A percentile compares a stretch with the other conserved stretches of the same genome.
Conservation (phyloP, 1,140 invertebrate species). For the Drosophila asahinai region DNA sequence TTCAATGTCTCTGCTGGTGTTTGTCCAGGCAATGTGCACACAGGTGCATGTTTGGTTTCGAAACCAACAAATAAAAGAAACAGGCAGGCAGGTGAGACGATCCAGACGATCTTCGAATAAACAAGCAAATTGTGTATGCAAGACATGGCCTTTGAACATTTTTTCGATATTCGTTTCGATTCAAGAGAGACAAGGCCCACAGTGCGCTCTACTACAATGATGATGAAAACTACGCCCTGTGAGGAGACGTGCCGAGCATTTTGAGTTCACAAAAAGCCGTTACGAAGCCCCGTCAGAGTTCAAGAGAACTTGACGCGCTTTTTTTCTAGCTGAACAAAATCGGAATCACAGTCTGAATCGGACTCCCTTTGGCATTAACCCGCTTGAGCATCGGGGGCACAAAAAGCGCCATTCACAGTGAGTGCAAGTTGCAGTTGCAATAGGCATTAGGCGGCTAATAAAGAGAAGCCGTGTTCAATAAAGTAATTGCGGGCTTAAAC, state of each 20-base stretch:
- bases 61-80: constrained; percentile 38
- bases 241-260: constrained; percentile 52
- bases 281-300: constrained; percentile 40
- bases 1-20: constrained; percentile 13
- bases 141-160: constrained; percentile 52
- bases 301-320: constrained; percentile 36
- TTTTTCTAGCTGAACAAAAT: constrained; percentile 36
- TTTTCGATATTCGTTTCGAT: constrained; percentile 28
- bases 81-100: constrained; percentile 24
- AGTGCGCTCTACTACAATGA: constrained; percentile 16
- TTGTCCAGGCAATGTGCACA: constrained; percentile 39
- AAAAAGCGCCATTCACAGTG: constrained; percentile 22
- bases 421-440: constrained; percentile 17
- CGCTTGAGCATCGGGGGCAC: constrained; percentile 42
- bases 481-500: constrained; percentile 20
- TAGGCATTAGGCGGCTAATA: constrained; percentile 34
- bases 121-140: constrained; percentile 73
- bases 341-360: constrained; percentile 7
- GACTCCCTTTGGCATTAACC: constrained; percentile 49
- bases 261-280: constrained; percentile 47
- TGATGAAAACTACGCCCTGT: constrained; percentile 58
- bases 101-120: constrained; percentile 52
- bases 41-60: constrained; percentile 56
- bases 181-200: constrained; percentile 35
- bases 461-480: constrained; percentile 27